phyloP scores from a whole-genome alignment of 2,113 vertebrate species.

The Crocuta crocuta region DNA sequence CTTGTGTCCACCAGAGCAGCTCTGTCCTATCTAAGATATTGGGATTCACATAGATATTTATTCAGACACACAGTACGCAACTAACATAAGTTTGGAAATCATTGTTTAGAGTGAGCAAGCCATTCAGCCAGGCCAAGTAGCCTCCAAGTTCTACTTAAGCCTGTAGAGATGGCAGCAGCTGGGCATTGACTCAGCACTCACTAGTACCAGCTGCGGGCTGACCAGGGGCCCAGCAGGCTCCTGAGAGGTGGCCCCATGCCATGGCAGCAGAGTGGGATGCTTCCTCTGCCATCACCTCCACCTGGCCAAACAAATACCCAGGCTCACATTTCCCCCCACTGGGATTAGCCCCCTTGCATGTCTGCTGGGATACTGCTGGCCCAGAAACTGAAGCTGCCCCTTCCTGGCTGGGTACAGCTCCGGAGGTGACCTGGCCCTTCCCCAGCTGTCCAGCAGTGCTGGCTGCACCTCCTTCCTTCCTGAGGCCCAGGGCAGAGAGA shows the following conservation, averaged over 20 bases:
- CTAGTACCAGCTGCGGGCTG: not conserved
- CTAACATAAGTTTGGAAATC: not conserved
- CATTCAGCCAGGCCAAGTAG: not conserved
- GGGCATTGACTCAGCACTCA: not conserved
- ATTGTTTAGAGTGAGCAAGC: not conserved
- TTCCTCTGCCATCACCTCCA: not conserved
- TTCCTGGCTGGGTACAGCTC: not conserved
- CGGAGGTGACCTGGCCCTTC: not conserved
- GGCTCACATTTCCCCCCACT: not conserved
- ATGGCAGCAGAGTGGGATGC: not conserved
- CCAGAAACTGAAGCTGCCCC: not conserved
- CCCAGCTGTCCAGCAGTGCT: not conserved
- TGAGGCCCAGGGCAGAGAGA: not conserved
- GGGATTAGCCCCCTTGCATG: not conserved
- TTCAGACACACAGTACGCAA: not conserved
- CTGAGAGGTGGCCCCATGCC: not conserved
- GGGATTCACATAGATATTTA: not conserved
- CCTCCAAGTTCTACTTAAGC: not conserved
- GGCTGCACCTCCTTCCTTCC: not conserved
- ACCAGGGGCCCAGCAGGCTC: not conserved
- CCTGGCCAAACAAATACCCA: not conserved
- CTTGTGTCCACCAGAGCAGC: not conserved
- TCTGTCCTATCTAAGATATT: not conserved
- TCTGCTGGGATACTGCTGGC: not conserved
- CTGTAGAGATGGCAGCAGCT: not conserved